Evolutionary conservation across 2,888 invertebrate species (phyloP).

Genomic region (Pristionchus japonicus): DNA sequence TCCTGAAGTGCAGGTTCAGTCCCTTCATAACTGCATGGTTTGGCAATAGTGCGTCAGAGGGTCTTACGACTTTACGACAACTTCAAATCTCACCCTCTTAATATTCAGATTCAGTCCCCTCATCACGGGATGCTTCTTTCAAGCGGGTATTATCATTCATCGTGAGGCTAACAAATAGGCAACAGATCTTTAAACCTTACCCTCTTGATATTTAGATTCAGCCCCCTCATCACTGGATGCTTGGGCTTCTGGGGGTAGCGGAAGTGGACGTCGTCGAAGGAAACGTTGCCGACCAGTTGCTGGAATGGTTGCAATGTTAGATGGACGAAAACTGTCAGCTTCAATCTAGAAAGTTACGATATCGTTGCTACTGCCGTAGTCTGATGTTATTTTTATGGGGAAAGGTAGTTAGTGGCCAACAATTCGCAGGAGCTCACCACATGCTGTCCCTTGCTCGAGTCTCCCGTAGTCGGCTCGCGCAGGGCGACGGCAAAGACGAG

Average conservation of each 20-base stretch:
- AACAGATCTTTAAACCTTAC: too few relatives aligned
- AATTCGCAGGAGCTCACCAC: conserved; percentile 8
- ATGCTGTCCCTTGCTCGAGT: conserved; percentile 52
- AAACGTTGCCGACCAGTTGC: conserved; percentile 68
- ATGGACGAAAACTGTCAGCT: too few relatives aligned
- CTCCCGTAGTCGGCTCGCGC: conserved; percentile 73
- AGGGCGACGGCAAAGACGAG: conserved; percentile 73
- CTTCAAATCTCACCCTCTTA: not conserved
- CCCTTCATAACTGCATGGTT: too few relatives aligned
- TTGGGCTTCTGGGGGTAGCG: conserved; percentile 73
- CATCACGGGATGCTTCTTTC: too few relatives aligned
- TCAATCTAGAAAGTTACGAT: not conserved
- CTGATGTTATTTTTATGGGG: not conserved
- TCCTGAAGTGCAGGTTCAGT: too few relatives aligned
- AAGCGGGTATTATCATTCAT: too few relatives aligned
- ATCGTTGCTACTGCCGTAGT: not conserved
- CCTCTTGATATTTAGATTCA: conserved; percentile 66
- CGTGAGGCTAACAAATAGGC: too few relatives aligned
- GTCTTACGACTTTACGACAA: too few relatives aligned
- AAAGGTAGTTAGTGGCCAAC: too few relatives aligned
- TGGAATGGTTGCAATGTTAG: too few relatives aligned
- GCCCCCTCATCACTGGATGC: conserved; percentile 63
- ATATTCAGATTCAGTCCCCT: not conserved
- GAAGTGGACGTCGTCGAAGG: conserved; percentile 72
- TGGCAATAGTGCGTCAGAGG: too few relatives aligned